These are phyloP conservation scores for Serrognathus titanus DNA, from an alignment of 2,888 invertebrate genomes.

Conservation along the genomic window DNA sequence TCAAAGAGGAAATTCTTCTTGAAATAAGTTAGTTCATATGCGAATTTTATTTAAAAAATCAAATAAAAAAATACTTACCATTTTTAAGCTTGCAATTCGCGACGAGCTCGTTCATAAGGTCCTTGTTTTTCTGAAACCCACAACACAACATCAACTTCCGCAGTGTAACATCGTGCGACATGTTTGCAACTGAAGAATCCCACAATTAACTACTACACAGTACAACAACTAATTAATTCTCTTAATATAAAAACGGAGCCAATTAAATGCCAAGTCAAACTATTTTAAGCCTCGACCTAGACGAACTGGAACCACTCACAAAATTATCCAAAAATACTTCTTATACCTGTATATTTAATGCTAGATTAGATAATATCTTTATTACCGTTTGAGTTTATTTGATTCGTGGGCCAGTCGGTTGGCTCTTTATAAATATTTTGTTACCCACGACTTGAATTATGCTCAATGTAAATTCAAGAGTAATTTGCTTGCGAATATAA, in stretches of 20 bases:
- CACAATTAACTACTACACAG: too few relatives aligned
- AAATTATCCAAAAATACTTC: too few relatives aligned
- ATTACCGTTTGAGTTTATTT: not conserved
- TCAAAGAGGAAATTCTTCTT: too few relatives aligned
- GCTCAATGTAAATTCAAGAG: too few relatives aligned
- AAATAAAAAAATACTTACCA: constrained; percentile 51
- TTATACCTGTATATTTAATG: not conserved
- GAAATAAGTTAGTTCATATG: not conserved
- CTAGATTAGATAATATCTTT: not conserved
- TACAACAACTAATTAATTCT: too few relatives aligned
- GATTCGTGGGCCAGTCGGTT: too few relatives aligned
- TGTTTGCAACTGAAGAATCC: too few relatives aligned
- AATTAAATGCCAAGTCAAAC: not conserved
- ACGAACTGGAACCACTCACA: too few relatives aligned
- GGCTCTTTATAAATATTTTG: too few relatives aligned
- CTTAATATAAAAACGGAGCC: too few relatives aligned
- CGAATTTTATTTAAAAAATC: not conserved
- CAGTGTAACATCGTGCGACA: not conserved
- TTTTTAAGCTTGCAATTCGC: constrained; percentile 64
- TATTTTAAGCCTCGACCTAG: not conserved
- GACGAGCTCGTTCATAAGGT: constrained; percentile 70
- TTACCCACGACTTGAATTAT: too few relatives aligned
- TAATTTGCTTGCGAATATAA: too few relatives aligned
- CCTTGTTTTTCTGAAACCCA: constrained; percentile 70
- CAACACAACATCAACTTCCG: constrained; percentile 28